A percentile compares a stretch with the other conserved stretches of the same genome.
These are phyloP conservation scores for Spialia ferax DNA, from an alignment of 2,888 invertebrate genomes.

Conservation along the genomic window DNA sequence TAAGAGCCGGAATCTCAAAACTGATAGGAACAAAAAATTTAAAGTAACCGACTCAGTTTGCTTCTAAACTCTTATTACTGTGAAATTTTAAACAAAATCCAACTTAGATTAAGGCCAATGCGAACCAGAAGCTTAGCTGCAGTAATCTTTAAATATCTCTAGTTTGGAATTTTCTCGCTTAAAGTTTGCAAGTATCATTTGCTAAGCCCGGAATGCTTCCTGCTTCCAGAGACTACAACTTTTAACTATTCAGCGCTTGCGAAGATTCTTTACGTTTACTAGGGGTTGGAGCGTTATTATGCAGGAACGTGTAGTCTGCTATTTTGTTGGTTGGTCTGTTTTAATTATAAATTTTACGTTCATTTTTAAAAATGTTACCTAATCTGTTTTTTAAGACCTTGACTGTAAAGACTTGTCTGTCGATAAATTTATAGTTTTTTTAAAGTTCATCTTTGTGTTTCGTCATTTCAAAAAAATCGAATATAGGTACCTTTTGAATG, in stretches of 20 bases:
- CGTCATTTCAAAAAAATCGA: no score
- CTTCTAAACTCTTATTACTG: neutral
- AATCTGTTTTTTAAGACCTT: no score
- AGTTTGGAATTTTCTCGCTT: constrained; percentile 22
- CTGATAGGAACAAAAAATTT: no score
- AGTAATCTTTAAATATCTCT: constrained; percentile 27
- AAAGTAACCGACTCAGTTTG: neutral
- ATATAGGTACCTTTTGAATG: no score
- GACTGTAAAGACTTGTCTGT: no score
- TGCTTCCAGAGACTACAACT: constrained; percentile 27
- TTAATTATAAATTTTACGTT: neutral
- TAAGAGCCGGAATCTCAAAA: no score
- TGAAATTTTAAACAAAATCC: constrained; percentile 3
- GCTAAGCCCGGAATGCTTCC: constrained; percentile 35
- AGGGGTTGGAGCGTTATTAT: constrained; percentile 28
- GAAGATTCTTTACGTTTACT: constrained; percentile 27
- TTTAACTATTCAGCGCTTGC: constrained; percentile 33
- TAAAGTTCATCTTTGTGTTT: no score
- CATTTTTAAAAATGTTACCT: no score
- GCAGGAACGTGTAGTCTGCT: constrained; percentile 13
- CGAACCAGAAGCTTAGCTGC: neutral
- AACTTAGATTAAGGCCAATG: neutral
- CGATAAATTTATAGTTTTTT: no score
- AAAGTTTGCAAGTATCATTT: constrained; percentile 36
- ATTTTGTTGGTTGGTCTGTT: constrained; percentile 5